Conservation (phyloP, 1,140 invertebrate genomes). For the roundworm (Caenorhabditis elegans) region DNA sequence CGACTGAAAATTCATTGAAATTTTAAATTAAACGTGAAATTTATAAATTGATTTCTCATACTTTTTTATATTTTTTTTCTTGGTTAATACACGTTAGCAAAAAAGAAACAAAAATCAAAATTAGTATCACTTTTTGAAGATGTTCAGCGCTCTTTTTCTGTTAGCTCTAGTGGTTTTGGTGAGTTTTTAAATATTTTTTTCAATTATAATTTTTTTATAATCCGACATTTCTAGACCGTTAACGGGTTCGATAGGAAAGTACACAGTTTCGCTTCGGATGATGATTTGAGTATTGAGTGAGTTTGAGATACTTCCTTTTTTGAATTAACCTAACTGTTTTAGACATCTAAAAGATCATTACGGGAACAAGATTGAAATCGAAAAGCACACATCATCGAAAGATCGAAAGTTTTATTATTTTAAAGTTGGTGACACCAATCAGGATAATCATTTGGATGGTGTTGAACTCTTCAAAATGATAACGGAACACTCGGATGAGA, state of each 20-base stretch:
- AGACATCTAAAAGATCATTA: slow-evolving; percentile 10
- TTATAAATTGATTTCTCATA: too few species aligned
- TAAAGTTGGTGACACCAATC: neutral
- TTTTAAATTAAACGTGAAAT: neutral
- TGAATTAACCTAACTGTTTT: too few species aligned
- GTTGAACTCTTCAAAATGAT: neutral
- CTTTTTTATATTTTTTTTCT: too few species aligned
- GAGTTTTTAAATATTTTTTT: neutral
- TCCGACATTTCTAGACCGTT: neutral
- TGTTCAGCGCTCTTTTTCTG: too few species aligned
- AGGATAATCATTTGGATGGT: neutral
- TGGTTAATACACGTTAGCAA: too few species aligned
- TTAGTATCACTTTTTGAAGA: too few species aligned
- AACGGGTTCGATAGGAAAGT: neutral
- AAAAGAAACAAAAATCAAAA: too few species aligned
- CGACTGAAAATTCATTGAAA: neutral
- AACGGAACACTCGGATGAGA: neutral
- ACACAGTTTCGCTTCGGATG: neutral
- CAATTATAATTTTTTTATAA: too few species aligned
- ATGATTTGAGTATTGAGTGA: slow-evolving; percentile 12
- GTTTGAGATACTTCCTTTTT: neutral
- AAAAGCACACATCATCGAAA: neutral
- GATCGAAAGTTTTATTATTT: neutral
- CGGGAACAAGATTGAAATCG: neutral
- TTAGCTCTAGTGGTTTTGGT: neutral